Evolutionary conservation across 2,888 invertebrate genomes (phyloP).

Genomic region (Agonopterix alstromeriana): DNA sequence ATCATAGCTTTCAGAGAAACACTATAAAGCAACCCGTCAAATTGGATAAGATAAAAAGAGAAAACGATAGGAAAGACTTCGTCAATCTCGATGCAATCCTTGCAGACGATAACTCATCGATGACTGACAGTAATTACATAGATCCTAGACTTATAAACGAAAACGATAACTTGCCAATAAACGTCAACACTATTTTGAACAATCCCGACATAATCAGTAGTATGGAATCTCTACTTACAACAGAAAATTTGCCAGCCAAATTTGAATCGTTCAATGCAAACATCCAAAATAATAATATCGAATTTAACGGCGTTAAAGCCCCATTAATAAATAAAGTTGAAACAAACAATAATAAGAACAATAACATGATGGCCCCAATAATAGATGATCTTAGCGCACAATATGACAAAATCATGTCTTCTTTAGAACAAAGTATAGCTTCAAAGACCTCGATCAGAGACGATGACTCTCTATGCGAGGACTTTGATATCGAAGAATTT

Average conservation of each 20-base stretch:
- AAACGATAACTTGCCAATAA: conserved; percentile 81
- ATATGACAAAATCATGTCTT: conserved; percentile 72
- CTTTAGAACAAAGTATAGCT: conserved; percentile 65
- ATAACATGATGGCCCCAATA: conserved; percentile 38
- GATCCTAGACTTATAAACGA: conserved; percentile 81
- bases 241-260: conserved; percentile 67
- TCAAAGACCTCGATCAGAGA: conserved; percentile 66
- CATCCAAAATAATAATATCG: conserved; percentile 43
- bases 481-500: conserved; percentile 80
- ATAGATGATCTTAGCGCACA: conserved; percentile 64
- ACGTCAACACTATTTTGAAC: conserved; percentile 67
- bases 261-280: conserved; percentile 61
- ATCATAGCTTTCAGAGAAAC: conserved; percentile 65
- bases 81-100: conserved; percentile 69
- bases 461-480: conserved; percentile 75
- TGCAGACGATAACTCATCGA: conserved; percentile 57
- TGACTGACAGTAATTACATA: conserved; percentile 72
- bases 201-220: conserved; percentile 72
- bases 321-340: conserved; percentile 13
- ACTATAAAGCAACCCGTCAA: conserved; percentile 63
- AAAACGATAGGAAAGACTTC: conserved; percentile 53
- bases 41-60: conserved; percentile 63
- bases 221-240: conserved; percentile 68
- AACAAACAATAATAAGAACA: conserved; percentile 37
- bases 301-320: conserved; percentile 35